Evolutionary conservation across 2,888 invertebrate species (phyloP).

Genomic region (Phaonia tiefii): DNA sequence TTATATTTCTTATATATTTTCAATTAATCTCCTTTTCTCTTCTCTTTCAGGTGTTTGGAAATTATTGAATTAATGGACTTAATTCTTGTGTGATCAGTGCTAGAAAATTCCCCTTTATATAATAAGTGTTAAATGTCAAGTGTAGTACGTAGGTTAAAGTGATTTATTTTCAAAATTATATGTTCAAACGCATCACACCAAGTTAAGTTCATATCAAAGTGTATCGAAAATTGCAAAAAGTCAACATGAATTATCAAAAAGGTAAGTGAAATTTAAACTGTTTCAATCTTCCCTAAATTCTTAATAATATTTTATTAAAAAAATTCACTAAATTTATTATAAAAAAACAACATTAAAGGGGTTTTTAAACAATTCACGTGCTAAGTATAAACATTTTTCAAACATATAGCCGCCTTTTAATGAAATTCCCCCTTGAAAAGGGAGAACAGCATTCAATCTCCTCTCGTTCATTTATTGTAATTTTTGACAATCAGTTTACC

Average conservation of each 20-base stretch:
- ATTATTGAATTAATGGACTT: too few species aligned
- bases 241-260: slow-evolving; percentile 79
- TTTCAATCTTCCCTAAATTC: too few species aligned
- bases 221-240: slow-evolving; percentile 57
- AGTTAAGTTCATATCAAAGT: slow-evolving; percentile 42
- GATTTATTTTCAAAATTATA: background rate
- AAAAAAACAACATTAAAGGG: slow-evolving; percentile 4
- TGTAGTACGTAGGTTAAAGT: slow-evolving; percentile 10
- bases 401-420: too few species aligned
- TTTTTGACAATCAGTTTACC: background rate
- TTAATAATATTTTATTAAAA: background rate
- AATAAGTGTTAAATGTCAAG: slow-evolving; percentile 39
- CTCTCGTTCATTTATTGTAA: too few species aligned
- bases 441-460: too few species aligned
- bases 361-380: background rate
- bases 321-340: background rate
- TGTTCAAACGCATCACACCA: slow-evolving; percentile 6
- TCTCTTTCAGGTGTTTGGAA: slow-evolving; percentile 18
- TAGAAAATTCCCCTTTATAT: too few species aligned
- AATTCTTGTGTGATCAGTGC: too few species aligned
- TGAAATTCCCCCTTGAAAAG: too few species aligned
- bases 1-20: too few species aligned
- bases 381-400: too few species aligned
- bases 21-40: background rate
- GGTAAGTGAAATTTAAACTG: too few species aligned